Evolutionary conservation across 2,888 invertebrate genomes (phyloP).

Genomic region (Rhingia rostrata): DNA sequence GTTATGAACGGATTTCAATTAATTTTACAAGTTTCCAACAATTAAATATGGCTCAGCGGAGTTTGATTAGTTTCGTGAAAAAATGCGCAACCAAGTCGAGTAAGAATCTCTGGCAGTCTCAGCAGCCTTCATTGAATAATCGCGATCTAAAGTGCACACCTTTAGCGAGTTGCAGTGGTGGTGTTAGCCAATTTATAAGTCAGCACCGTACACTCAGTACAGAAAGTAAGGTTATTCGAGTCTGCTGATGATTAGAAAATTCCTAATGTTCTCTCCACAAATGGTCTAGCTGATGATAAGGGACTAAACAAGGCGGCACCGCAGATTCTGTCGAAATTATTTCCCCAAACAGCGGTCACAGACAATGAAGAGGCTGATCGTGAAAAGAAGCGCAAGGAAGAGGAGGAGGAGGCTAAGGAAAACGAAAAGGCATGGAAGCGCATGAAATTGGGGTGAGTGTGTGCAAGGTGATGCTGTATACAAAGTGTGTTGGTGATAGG

Average conservation of each 20-base stretch:
- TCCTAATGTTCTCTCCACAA: background rate
- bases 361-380: constrained; percentile 84
- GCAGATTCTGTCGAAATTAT: constrained; percentile 84
- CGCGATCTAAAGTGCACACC: constrained; percentile 29
- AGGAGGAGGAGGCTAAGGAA: constrained; percentile 86
- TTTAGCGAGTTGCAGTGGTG: background rate
- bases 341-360: constrained; percentile 84
- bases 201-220: constrained; percentile 45
- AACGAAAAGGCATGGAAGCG: constrained; percentile 88
- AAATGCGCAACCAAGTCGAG: constrained; percentile 35
- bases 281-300: constrained; percentile 36
- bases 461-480: too few relatives aligned
- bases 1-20: constrained; percentile 48
- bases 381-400: constrained; percentile 84
- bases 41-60: constrained; percentile 62
- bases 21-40: constrained; percentile 19
- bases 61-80: constrained; percentile 57
- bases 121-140: constrained; percentile 56
- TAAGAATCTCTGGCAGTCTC: constrained; percentile 43
- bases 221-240: constrained; percentile 69
- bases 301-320: constrained; percentile 66
- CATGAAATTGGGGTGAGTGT: constrained; percentile 87
- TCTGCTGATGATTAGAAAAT: background rate
- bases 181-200: constrained; percentile 43
- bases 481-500: background rate